Base-by-base conservation (phyloP, 2,888 invertebrate genomes). In the Agonopterix alstromeriana region DNA sequence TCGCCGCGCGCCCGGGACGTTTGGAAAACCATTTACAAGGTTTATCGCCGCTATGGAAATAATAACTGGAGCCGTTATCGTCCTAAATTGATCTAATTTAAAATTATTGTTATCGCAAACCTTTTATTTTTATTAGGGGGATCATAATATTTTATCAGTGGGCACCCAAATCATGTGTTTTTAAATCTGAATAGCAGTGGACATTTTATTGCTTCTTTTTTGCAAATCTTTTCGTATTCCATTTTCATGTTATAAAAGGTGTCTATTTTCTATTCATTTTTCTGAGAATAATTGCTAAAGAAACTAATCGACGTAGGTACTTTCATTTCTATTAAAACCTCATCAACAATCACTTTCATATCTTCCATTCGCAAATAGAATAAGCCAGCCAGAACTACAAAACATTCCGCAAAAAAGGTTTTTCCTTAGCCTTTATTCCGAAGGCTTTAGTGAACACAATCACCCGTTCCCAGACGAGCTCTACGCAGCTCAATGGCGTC, bases 1-100 rank as follows among this genome's bases (percentile, higher is more conserved):
- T 77, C 77, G 72, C 72, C 74, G 78, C 76, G 73, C 81, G 63
- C 72, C 77, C 75, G 74, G 80, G 77, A 75, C 83, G 82, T 85
- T 86, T 81, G 86, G 82, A 85, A 86, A 86, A 82, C 86, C 83
- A 85, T 87, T 86, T 81, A 82, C 83, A 83, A 86, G 83, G 74
- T 86, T 87, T 87, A 86, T 86, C 80, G 84, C 70, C 76, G 82
- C 85, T 72, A 84, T 86, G 84, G 84, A 85, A 87, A 86, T 86
- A 86, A 86, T 87, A 86, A 84, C 84, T 78, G 81, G 67, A 71
- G 82, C 83, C 82, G 82, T 84, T 85, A 85, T 85, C 83, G 77
- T 79, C 77, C 85, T 77, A 83, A 85, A 85, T 84, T 82, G 85
- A 83, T 85, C 83, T 84, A 84, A 84, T 86, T 85, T 81, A 81